Evolutionary conservation across 2,113 vertebrate genomes (phyloP), one percentile per base, ranked within the genome.

Genomic region (Ceyx margarethae): DNA sequence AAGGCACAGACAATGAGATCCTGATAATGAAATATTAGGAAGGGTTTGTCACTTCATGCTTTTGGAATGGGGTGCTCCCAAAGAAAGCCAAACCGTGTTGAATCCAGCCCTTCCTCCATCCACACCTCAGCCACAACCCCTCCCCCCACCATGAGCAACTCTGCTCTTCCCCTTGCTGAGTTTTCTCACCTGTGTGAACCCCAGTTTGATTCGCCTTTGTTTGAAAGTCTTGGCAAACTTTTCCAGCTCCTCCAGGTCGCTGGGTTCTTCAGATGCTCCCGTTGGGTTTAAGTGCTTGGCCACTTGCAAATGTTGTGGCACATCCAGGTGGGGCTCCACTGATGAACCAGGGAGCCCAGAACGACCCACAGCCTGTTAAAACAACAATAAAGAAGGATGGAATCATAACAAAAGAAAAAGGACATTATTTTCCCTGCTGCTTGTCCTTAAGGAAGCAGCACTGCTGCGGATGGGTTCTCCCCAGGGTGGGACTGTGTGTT

Each of bases 151-250:
- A 42, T 14, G 11, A 45, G 28, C 1, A 17, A 37, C 22, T 11
- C 15, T 26, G 2, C 7, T 8, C 5, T 20, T 65, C 33, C n/a
- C 61, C 9, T 1, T 2, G 45, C 20, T 0, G 4, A 40, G 37
- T 54, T 26, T 26, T 6, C 73, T 94, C 53, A 99, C 99, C 98
- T 99, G 99, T 0, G 99, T 99, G 97, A 99, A 99, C 16, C 99
- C 99, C 87, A 99, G 95, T 91, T 99, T 99, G 96, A 99, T 99
- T 89, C 99, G 98, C 94, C 99, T 98, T 67, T 99, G 99, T 85
- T 99, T 99, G 95, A 99, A 99, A 19, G 99, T 99, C 96, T 99
- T 99, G 21, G 99, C 99, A 79, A 99, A 99, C 97, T 98, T 99
- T 54, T 99, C 99, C 85, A 99, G 97, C 80, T 99, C 99, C 92